phyloP scores from a whole-genome alignment of 2,888 invertebrate genomes.

The Merodon equestris region DNA sequence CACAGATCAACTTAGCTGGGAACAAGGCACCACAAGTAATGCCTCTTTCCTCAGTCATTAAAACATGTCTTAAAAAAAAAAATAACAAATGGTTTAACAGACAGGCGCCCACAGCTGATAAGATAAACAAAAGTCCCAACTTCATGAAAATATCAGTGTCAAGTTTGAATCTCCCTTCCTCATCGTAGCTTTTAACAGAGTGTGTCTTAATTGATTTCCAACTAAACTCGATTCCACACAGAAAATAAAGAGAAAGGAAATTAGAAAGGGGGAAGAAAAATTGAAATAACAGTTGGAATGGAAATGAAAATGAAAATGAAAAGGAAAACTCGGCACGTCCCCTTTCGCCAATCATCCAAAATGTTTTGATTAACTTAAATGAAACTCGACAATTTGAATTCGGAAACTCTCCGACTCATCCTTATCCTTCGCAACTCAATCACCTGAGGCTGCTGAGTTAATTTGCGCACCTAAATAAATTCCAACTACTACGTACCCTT shows the following conservation, averaged over 20 bases:
- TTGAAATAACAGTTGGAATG: too few species aligned
- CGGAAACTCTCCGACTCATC: conserved; percentile 54
- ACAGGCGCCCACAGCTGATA: too few species aligned
- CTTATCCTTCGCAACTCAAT: conserved; percentile 12
- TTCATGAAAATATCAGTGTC: too few species aligned
- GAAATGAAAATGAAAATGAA: conserved; percentile 18
- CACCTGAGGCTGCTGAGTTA: conserved; percentile 66
- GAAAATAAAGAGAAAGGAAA: conserved; percentile 16
- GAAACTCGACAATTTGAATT: conserved; percentile 68
- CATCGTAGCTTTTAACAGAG: too few species aligned
- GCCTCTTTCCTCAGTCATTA: too few species aligned
- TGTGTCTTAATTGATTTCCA: too few species aligned
- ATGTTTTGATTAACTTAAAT: conserved; percentile 68
- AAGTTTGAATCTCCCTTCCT: too few species aligned
- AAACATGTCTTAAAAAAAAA: too few species aligned
- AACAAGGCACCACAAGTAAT: too few species aligned
- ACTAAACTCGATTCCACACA: neutral
- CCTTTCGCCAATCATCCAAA: conserved; percentile 64
- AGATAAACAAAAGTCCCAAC: too few species aligned
- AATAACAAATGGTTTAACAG: too few species aligned
- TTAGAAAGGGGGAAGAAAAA: conserved; percentile 9
- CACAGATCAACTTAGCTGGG: too few species aligned
- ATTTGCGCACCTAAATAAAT: conserved; percentile 68
- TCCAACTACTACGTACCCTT: conserved; percentile 40
- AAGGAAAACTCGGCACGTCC: conserved; percentile 33